These are phyloP conservation scores for Drosophila quadrilineata DNA, from an alignment of 1,140 invertebrate species.

Conservation along the genomic window DNA sequence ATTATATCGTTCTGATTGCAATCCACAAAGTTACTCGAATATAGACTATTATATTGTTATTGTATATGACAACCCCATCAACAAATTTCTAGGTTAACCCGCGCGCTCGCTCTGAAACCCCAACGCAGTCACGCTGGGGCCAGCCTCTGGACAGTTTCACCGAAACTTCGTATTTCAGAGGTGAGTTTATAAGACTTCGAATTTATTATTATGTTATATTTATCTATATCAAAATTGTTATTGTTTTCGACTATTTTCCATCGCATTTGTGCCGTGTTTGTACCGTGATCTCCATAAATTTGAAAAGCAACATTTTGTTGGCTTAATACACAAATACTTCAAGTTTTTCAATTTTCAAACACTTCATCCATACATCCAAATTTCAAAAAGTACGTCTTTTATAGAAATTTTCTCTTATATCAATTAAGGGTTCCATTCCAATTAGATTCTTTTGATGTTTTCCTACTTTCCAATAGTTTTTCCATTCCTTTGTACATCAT, in stretches of 20 bases:
- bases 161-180: slow-evolving; percentile 84
- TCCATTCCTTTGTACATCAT: too few relatives aligned
- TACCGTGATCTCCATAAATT: too few relatives aligned
- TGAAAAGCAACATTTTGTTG: too few relatives aligned
- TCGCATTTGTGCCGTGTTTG: too few relatives aligned
- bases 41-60: too few relatives aligned
- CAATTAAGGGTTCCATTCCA: too few relatives aligned
- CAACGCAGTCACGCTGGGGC: slow-evolving; percentile 84
- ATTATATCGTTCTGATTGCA: slow-evolving; percentile 72
- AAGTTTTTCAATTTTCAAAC: too few relatives aligned
- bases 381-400: too few relatives aligned
- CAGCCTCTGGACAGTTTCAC: slow-evolving; percentile 76
- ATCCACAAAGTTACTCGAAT: slow-evolving; percentile 46
- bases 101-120: slow-evolving; percentile 86
- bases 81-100: slow-evolving; percentile 84
- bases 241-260: not conserved
- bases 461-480: too few relatives aligned
- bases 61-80: not conserved
- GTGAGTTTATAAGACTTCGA: slow-evolving; percentile 80
- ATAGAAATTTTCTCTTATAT: too few relatives aligned
- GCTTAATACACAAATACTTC: too few relatives aligned
- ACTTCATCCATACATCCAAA: too few relatives aligned
- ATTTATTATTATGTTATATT: not conserved
- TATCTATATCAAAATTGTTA: not conserved
- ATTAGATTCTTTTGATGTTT: not conserved